These are phyloP conservation scores for Punctoribates punctum DNA, from an alignment of 2,888 invertebrate species.

Conservation along the genomic window DNA sequence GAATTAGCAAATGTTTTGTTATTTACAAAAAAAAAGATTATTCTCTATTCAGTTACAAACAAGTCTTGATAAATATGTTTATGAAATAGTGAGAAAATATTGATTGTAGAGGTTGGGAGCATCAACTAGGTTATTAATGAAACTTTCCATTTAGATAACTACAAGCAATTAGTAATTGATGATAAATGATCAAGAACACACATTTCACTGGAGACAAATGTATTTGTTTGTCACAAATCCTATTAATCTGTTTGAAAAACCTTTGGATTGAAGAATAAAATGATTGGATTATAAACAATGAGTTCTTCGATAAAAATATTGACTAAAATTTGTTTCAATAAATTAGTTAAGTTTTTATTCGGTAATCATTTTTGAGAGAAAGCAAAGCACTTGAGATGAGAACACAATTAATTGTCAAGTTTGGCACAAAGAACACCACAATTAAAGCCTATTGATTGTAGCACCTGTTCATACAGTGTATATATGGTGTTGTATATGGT, in stretches of 20 bases:
- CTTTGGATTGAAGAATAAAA: background rate
- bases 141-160: too few relatives aligned
- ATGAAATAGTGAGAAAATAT: too few relatives aligned
- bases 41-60: too few relatives aligned
- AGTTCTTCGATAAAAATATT: background rate
- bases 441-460: constrained; percentile 22
- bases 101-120: too few relatives aligned
- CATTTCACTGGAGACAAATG: too few relatives aligned
- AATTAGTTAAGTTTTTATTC: background rate
- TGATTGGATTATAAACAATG: background rate
- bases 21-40: too few relatives aligned
- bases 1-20: too few relatives aligned
- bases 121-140: too few relatives aligned
- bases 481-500: background rate
- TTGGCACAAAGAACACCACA: background rate
- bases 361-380: background rate
- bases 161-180: too few relatives aligned
- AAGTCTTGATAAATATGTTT: too few relatives aligned
- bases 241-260: background rate
- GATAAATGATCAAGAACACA: too few relatives aligned
- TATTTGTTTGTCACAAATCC: background rate
- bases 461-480: constrained; percentile 31
- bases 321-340: background rate
- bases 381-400: constrained; percentile 19
- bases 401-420: constrained; percentile 30